These are phyloP conservation scores for Trachelus troglodyta DNA, from an alignment of 2,888 invertebrate genomes.

Conservation along the genomic window DNA sequence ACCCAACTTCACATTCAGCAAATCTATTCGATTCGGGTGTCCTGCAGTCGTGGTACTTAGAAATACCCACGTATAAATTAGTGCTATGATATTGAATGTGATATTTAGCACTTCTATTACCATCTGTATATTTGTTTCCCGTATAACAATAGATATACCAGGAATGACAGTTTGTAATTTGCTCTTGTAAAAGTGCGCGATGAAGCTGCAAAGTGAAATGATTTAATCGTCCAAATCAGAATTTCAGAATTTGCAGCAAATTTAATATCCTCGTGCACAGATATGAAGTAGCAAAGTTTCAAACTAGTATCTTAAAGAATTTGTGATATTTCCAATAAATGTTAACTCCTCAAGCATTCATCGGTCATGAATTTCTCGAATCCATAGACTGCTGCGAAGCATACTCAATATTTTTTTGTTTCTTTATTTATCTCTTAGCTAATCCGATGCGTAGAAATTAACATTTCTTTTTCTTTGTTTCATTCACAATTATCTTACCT, in stretches of 20 bases:
- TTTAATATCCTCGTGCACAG: background rate
- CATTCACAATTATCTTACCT: background rate
- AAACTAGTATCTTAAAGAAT: conserved; percentile 1
- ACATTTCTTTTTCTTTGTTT: background rate
- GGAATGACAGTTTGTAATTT: background rate
- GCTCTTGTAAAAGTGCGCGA: background rate
- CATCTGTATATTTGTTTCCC: background rate
- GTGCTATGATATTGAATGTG: background rate
- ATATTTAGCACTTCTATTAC: background rate
- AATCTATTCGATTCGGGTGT: background rate
- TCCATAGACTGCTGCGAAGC: background rate
- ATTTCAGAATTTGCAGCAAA: background rate
- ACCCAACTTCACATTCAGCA: background rate
- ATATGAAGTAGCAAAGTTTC: background rate
- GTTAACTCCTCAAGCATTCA: conserved; percentile 3
- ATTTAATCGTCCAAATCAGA: background rate
- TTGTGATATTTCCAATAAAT: background rate
- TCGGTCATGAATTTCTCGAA: background rate
- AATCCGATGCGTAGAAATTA: background rate
- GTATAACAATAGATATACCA: background rate
- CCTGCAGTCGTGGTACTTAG: background rate
- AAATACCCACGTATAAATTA: background rate
- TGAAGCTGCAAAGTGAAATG: background rate
- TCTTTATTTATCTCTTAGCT: background rate
- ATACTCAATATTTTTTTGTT: background rate